phyloP scores from a whole-genome alignment of 2,888 invertebrate genomes.

The Yponomeuta sedellus region DNA sequence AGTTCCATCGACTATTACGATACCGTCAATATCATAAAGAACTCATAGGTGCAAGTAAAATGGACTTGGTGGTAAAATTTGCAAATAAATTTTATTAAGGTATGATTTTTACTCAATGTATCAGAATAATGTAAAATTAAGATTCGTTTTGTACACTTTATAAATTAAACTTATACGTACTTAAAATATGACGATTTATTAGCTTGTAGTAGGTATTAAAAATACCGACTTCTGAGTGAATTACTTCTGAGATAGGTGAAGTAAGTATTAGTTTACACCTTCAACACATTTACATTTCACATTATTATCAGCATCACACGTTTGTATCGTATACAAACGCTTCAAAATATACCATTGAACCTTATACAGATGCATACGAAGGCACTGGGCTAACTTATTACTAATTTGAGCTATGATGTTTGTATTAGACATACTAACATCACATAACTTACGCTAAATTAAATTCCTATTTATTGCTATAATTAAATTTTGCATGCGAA shows the following conservation, averaged over 20 bases:
- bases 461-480: not conserved
- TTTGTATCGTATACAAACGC: not conserved
- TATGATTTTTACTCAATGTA: not conserved
- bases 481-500: not conserved
- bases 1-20: constrained; percentile 4
- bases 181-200: not conserved
- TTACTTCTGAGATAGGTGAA: too few relatives aligned
- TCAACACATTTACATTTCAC: not conserved
- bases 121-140: constrained; percentile 6
- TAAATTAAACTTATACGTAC: not conserved
- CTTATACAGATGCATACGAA: not conserved
- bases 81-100: not conserved
- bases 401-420: not conserved
- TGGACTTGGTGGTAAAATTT: not conserved
- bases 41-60: not conserved
- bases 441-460: not conserved
- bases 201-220: not conserved
- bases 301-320: not conserved
- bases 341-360: not conserved
- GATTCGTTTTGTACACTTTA: constrained; percentile 2
- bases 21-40: not conserved
- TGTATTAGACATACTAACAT: not conserved
- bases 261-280: too few relatives aligned
- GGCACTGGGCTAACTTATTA: not conserved
- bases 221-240: not conserved